Conservation (phyloP, 1,140 invertebrate species). For the Drosophila albomicans region DNA sequence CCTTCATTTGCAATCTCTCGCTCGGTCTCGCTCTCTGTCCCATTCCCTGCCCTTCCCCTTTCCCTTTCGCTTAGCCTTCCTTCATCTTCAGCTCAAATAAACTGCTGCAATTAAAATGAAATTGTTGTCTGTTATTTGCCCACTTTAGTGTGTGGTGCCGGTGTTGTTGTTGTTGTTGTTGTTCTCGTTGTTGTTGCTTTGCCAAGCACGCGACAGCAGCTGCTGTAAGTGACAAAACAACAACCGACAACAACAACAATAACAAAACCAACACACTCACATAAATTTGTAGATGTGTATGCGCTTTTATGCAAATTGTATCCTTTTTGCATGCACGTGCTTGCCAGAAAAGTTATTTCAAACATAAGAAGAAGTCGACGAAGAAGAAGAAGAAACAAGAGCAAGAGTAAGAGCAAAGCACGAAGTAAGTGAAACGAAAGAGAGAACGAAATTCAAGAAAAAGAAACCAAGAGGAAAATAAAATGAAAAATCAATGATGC, state of each 20-base stretch:
- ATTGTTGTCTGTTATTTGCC: slow-evolving; percentile 63
- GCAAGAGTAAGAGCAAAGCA: background rate
- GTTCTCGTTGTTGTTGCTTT: slow-evolving; percentile 30
- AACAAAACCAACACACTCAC: background rate
- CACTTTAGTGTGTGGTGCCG: background rate
- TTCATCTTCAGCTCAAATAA: slow-evolving; percentile 22
- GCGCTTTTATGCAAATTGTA: slow-evolving; percentile 29
- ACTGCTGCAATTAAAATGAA: slow-evolving; percentile 76
- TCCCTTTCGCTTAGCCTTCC: too few species aligned
- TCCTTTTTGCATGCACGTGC: slow-evolving; percentile 72
- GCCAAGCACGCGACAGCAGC: slow-evolving; percentile 55
- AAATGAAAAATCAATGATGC: slow-evolving; percentile 81
- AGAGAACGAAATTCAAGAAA: slow-evolving; percentile 3
- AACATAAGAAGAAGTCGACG: too few species aligned
- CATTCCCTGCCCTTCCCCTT: too few species aligned
- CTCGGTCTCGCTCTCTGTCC: background rate
- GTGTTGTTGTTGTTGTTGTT: background rate
- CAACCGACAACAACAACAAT: slow-evolving; percentile 39
- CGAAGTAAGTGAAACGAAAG: slow-evolving; percentile 8
- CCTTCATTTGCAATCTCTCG: background rate
- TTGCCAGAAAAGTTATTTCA: slow-evolving; percentile 56
- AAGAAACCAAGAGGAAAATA: slow-evolving; percentile 27
- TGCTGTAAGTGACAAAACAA: slow-evolving; percentile 54
- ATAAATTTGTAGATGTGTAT: slow-evolving; percentile 5
- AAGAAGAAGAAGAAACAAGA: too few species aligned